These are phyloP conservation scores for Holothuria scabra DNA, from an alignment of 53 echinoderm and acorn worm genomes.

Conservation along the genomic window DNA sequence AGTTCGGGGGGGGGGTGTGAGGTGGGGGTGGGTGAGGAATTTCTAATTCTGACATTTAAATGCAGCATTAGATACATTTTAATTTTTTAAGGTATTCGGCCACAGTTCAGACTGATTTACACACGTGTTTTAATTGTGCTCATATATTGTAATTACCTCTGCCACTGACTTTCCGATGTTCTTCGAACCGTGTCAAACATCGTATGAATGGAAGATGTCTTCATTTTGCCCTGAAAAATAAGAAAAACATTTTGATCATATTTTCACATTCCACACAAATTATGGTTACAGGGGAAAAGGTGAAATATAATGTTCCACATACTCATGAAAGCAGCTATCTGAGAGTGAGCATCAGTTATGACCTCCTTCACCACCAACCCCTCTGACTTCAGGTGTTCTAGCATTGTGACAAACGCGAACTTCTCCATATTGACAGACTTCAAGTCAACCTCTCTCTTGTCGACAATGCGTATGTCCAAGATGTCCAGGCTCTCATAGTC, in stretches of 20 bases:
- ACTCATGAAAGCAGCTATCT: not conserved
- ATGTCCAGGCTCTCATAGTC: not conserved
- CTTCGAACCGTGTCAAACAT: constrained; percentile 5
- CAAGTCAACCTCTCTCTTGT: not conserved
- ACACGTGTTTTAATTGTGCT: no score
- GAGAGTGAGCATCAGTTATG: not conserved
- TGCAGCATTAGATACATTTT: no score
- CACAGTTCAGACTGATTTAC: no score
- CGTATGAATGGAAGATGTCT: not conserved
- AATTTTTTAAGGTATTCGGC: no score
- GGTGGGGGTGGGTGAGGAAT: no score
- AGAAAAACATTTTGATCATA: not conserved
- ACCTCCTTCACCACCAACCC: not conserved
- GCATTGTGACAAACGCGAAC: not conserved
- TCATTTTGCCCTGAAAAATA: not conserved
- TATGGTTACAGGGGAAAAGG: not conserved
- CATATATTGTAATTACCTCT: no score
- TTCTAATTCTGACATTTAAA: no score
- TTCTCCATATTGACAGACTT: not conserved
- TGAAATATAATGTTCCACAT: not conserved
- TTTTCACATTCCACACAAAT: not conserved
- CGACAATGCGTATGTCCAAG: not conserved
- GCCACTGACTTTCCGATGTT: not conserved
- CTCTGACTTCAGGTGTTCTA: not conserved
- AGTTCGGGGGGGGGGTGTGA: no score